Evolutionary conservation across 2,113 vertebrate genomes (phyloP).

Genomic region (Hippopotamus amphibius): DNA sequence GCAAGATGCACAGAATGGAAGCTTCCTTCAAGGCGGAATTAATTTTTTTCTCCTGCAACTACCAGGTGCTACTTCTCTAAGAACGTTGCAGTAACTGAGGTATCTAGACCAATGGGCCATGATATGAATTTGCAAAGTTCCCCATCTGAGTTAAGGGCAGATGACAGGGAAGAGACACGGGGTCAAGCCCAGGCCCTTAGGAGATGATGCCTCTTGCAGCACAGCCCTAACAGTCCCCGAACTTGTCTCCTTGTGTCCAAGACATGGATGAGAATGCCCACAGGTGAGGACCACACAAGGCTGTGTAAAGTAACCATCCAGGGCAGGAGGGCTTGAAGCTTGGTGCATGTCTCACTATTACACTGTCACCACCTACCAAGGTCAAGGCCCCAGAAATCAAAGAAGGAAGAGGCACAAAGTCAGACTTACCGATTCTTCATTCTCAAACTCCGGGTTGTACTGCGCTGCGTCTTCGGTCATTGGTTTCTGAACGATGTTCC

Average conservation of each 20-base stretch:
- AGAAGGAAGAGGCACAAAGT: neutral
- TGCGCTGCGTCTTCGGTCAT: slow-evolving; percentile 92
- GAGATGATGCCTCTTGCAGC: neutral
- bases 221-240: accelerated
- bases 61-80: neutral
- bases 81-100: neutral
- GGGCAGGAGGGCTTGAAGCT: neutral
- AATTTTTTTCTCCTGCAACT: neutral
- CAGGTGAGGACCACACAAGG: accelerated
- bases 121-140: neutral
- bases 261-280: neutral
- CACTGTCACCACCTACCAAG: neutral
- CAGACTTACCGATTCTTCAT: slow-evolving; percentile 93
- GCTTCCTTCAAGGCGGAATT: neutral
- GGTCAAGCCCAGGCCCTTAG: neutral
- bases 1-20: neutral
- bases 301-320: neutral
- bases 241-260: neutral
- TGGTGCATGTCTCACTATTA: neutral
- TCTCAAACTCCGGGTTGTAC: slow-evolving; percentile 93
- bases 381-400: neutral
- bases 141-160: neutral
- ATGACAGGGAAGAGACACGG: neutral
- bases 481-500: slow-evolving; percentile 93
- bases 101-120: neutral